Percentiles rank a stretch among this genome's conserved stretches.
Evolutionary conservation across 2,797 vertebrate species (phyloP).

Genomic region (Tapera naevia): DNA sequence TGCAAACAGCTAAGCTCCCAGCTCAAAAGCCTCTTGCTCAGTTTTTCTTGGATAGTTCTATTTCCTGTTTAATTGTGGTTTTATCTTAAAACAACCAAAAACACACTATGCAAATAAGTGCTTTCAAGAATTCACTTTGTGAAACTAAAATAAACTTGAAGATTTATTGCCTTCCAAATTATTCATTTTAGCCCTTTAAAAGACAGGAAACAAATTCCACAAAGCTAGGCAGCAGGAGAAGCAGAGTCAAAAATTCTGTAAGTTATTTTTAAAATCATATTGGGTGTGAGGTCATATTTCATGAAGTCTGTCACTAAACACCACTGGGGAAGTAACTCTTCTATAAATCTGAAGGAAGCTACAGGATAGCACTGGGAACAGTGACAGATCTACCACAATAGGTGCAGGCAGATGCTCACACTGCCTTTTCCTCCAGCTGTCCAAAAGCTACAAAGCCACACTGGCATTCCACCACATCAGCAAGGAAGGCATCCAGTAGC

Average conservation of each 20-base stretch:
- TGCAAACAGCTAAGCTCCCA: background rate
- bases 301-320: background rate
- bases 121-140: conserved; percentile 48
- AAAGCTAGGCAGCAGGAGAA: background rate
- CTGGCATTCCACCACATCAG: no score
- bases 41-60: background rate
- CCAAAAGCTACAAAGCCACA: background rate
- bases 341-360: background rate
- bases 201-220: background rate
- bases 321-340: background rate
- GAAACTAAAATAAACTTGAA: conserved; percentile 49
- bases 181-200: conserved; percentile 8
- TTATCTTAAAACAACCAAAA: conserved; percentile 67
- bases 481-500: fast-evolving
- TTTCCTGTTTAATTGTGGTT: conserved; percentile 20
- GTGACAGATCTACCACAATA: fast-evolving
- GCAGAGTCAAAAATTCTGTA: background rate
- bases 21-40: background rate
- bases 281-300: background rate
- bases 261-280: background rate
- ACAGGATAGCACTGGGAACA: fast-evolving
- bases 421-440: background rate
- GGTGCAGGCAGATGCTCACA: no score
- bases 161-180: conserved; percentile 21
- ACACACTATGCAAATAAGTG: conserved; percentile 36